Conservation (phyloP, 2,797 vertebrate genomes). For the Crocodylus rhombifer region DNA sequence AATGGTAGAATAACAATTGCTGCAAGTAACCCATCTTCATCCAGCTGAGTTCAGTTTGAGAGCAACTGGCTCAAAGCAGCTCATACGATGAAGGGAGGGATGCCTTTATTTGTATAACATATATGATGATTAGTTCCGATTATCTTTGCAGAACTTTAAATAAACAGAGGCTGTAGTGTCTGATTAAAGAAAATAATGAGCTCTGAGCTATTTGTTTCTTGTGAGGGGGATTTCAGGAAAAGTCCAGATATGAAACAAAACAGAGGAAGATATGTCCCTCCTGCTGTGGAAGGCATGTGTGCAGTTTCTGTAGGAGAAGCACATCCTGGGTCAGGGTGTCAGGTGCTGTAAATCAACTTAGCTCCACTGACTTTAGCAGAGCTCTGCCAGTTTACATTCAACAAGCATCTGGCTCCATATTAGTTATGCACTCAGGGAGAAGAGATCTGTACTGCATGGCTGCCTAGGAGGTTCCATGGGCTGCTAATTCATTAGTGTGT, state of each 20-base stretch:
- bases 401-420: neutral
- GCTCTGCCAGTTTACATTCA: neutral
- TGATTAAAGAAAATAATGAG: constrained; percentile 68
- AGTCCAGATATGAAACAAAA: constrained; percentile 40
- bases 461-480: neutral
- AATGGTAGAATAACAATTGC: constrained; percentile 47
- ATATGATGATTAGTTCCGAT: constrained; percentile 54
- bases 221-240: constrained; percentile 36
- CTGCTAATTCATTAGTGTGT: neutral
- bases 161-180: constrained; percentile 49
- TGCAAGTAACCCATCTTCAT: constrained; percentile 23
- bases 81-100: constrained; percentile 48
- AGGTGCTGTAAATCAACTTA: neutral
- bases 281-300: neutral
- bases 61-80: constrained; percentile 60
- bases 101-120: constrained; percentile 65
- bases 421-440: neutral
- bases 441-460: neutral
- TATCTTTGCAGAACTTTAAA: constrained; percentile 67
- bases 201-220: constrained; percentile 44
- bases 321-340: neutral
- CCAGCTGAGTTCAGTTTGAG: constrained; percentile 51
- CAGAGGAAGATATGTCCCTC: neutral
- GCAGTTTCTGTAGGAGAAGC: neutral
- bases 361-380: neutral